Evolutionary conservation across 2,888 invertebrate genomes (phyloP).

Genomic region (Morpho achilles): DNA sequence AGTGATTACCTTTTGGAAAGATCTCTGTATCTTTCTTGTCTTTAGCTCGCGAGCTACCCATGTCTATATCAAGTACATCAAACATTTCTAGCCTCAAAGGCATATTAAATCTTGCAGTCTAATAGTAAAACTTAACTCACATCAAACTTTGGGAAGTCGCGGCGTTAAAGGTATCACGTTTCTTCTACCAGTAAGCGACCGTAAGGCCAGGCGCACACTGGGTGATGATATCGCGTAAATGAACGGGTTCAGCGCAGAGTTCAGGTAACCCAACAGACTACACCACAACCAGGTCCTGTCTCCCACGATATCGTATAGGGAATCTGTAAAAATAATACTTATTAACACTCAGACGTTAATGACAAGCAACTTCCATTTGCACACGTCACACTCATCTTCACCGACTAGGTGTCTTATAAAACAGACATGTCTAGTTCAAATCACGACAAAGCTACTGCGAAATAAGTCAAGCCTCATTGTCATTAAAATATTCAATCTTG

Average conservation of each 20-base stretch:
- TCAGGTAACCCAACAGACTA: conserved; percentile 85
- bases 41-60: too few relatives aligned
- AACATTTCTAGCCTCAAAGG: too few relatives aligned
- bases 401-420: conserved; percentile 53
- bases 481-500: too few relatives aligned
- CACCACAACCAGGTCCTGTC: conserved; percentile 79
- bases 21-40: too few relatives aligned
- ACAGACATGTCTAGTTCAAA: conserved; percentile 41
- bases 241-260: conserved; percentile 83
- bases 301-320: conserved; percentile 69
- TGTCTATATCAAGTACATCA: too few relatives aligned
- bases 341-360: too few relatives aligned
- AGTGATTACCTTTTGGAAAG: too few relatives aligned
- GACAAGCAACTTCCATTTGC: conserved; percentile 41
- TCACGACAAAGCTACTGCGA: conserved; percentile 30
- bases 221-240: conserved; percentile 81
- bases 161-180: conserved; percentile 41
- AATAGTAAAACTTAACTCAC: background rate
- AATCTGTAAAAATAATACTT: conserved; percentile 44
- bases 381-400: conserved; percentile 36
- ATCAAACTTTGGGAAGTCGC: conserved; percentile 29
- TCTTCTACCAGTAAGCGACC: conserved; percentile 39
- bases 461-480: background rate
- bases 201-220: conserved; percentile 54
- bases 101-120: too few relatives aligned